These are phyloP conservation scores for Heliconius erato DNA, from an alignment of 2,888 invertebrate species.

Conservation along the genomic window DNA sequence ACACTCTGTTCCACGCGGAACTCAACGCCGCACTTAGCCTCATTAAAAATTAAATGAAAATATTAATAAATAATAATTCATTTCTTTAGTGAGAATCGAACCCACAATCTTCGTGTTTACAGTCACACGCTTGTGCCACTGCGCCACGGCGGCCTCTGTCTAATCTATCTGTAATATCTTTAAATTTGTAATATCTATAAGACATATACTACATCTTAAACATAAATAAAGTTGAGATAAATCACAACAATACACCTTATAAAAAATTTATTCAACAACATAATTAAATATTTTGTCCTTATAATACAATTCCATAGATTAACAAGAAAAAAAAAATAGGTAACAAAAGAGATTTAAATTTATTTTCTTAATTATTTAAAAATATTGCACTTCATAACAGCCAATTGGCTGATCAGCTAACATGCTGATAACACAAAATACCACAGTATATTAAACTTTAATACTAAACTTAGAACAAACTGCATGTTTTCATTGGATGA, in stretches of 20 bases:
- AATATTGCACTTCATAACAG: slow-evolving; percentile 73
- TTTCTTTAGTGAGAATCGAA: neutral
- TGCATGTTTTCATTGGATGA: neutral
- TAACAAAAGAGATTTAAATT: slow-evolving; percentile 16
- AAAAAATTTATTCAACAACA: slow-evolving; percentile 21
- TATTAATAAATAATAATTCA: neutral
- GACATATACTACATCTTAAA: neutral
- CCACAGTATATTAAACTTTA: slow-evolving; percentile 33
- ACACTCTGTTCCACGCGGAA: no score
- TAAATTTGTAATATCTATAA: no score
- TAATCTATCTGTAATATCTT: neutral
- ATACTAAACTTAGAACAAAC: neutral
- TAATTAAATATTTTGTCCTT: slow-evolving; percentile 14
- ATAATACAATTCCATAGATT: neutral
- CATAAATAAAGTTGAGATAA: neutral
- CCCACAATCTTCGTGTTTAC: neutral
- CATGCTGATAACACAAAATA: slow-evolving; percentile 44
- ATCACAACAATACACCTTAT: slow-evolving; percentile 4
- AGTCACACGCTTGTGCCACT: neutral
- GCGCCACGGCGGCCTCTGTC: neutral
- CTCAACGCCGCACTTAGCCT: no score
- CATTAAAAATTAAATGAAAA: neutral
- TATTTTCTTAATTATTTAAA: slow-evolving; percentile 48
- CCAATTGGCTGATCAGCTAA: slow-evolving; percentile 58
- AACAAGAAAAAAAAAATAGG: slow-evolving; percentile 22